These are phyloP conservation scores for Cepaea nemoralis DNA, from an alignment of 1,140 invertebrate genomes.

Conservation along the genomic window DNA sequence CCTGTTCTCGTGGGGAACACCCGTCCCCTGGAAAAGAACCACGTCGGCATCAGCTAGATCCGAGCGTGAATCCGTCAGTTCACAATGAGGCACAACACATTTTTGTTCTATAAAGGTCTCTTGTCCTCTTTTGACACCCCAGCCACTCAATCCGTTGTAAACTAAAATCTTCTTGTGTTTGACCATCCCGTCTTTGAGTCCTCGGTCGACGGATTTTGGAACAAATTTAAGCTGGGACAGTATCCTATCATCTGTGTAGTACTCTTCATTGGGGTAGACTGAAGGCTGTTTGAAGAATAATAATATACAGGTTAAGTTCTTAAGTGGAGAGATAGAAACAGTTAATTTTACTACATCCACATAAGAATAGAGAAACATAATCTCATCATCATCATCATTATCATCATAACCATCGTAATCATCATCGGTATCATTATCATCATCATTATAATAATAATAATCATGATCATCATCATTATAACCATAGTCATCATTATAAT, in stretches of 20 bases:
- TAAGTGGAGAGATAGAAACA: background rate
- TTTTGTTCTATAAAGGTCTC: constrained; percentile 55
- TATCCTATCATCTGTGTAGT: constrained; percentile 56
- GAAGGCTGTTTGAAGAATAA: background rate
- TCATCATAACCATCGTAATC: too few species aligned
- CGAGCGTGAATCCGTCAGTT: constrained; percentile 53
- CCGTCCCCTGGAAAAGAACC: constrained; percentile 56
- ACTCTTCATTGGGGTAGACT: constrained; percentile 49
- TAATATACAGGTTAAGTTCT: background rate
- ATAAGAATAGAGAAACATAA: background rate
- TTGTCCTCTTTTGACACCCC: constrained; percentile 51
- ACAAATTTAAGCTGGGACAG: constrained; percentile 55
- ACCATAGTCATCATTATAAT: too few species aligned
- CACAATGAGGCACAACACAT: constrained; percentile 62
- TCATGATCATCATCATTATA: too few species aligned
- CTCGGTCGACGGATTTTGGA: constrained; percentile 38
- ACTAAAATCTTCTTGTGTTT: constrained; percentile 58
- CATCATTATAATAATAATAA: too few species aligned
- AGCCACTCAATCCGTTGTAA: constrained; percentile 55
- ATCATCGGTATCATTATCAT: too few species aligned
- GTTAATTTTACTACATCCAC: background rate
- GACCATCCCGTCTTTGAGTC: constrained; percentile 23
- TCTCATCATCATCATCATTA: too few species aligned
- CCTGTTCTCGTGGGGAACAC: constrained; percentile 36
- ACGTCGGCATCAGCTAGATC: constrained; percentile 53